A percentile compares a stretch with the other conserved stretches of the same genome.
Conservation (phyloP, 2,113 vertebrate species). For the Riparia riparia region DNA sequence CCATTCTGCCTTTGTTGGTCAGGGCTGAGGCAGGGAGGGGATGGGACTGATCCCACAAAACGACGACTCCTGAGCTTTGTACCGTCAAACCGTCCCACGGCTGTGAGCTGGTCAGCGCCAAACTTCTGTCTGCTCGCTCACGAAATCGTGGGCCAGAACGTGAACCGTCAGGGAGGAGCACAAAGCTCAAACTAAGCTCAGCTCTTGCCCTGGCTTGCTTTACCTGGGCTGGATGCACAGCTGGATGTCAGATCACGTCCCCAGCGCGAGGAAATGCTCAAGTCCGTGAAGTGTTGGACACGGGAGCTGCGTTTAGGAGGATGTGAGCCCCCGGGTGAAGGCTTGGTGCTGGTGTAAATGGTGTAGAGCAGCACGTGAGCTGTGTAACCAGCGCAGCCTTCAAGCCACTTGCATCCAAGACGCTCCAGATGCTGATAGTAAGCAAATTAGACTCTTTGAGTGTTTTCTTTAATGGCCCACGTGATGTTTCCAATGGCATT, state of each 20-base stretch:
- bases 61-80: not conserved
- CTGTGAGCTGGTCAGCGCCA: not conserved
- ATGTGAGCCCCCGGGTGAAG: not conserved
- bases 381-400: not conserved
- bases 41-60: not conserved
- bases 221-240: not conserved
- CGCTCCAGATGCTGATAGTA: not conserved
- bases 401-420: not conserved
- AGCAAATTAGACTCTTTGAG: not conserved
- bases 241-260: not conserved
- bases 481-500: not conserved
- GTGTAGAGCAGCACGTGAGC: not conserved
- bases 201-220: not conserved
- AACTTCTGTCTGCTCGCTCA: accelerated
- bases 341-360: not conserved
- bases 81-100: not conserved
- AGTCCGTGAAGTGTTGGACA: not conserved
- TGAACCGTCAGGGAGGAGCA: accelerated
- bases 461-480: not conserved
- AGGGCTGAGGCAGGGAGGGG: not conserved
- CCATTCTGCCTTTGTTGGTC: not conserved
- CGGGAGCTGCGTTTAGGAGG: not conserved
- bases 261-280: not conserved
- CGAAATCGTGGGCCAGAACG: not conserved
- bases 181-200: too few species aligned